A percentile compares a stretch with the other conserved stretches of the same genome.
Conservation (phyloP, 2,888 invertebrate genomes). For the Torymus auratus region DNA sequence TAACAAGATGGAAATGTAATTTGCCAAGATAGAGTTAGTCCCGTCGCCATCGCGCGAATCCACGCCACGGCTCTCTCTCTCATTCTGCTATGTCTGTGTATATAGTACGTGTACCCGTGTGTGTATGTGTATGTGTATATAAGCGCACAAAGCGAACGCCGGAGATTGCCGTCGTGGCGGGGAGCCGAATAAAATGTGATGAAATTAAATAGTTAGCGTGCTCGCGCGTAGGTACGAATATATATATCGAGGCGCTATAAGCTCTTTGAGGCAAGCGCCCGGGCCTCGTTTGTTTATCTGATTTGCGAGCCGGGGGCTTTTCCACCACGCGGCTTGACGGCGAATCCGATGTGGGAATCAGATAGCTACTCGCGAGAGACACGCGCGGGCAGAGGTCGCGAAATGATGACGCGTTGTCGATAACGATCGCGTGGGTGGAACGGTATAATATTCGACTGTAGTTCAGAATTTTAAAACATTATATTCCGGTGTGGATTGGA, state of each 20-base stretch:
- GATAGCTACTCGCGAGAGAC: too few species aligned
- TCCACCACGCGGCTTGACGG: too few species aligned
- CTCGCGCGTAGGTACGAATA: neutral
- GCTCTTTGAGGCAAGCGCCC: constrained; percentile 20
- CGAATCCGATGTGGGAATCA: too few species aligned
- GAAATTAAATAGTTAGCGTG: constrained; percentile 40
- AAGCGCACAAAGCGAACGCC: constrained; percentile 12
- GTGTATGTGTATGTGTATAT: neutral
- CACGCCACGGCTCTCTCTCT: too few species aligned
- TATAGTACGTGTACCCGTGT: neutral
- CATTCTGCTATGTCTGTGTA: too few species aligned
- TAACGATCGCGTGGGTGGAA: too few species aligned
- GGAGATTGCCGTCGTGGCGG: neutral
- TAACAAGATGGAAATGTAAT: constrained; percentile 69
- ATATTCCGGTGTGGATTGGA: too few species aligned
- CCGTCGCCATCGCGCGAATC: constrained; percentile 46
- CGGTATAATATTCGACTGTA: too few species aligned
- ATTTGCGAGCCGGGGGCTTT: constrained; percentile 4
- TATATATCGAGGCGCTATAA: neutral
- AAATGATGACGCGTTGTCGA: too few species aligned
- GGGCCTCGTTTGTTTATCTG: constrained; percentile 31
- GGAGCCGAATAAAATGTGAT: constrained; percentile 16
- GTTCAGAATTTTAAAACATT: too few species aligned
- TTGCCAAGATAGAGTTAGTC: constrained; percentile 68
- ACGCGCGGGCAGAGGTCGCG: too few species aligned